These are phyloP conservation scores for Colaptes auratus DNA, from an alignment of 2,113 vertebrate genomes.

Conservation along the genomic window DNA sequence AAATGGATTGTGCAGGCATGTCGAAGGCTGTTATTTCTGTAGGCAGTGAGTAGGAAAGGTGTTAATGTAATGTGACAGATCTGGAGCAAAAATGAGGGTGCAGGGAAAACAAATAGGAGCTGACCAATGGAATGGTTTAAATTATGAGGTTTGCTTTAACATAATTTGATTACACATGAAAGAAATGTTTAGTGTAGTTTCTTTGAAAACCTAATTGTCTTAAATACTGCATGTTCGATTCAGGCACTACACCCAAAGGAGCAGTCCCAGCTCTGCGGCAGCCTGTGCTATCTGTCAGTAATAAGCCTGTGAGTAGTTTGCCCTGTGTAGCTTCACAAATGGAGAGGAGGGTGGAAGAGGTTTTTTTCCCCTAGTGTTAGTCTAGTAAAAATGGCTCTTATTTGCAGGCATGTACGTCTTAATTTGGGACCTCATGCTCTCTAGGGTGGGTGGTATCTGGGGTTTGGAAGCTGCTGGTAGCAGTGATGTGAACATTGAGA, in stretches of 20 bases:
- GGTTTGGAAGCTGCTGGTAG: neutral
- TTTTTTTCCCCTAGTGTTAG: neutral
- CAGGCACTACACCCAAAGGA: neutral
- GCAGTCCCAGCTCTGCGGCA: neutral
- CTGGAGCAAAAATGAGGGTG: slow-evolving; percentile 93
- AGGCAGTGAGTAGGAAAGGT: slow-evolving; percentile 89
- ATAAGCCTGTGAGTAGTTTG: neutral
- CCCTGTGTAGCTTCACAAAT: neutral
- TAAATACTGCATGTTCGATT: slow-evolving; percentile 28
- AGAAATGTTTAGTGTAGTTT: slow-evolving; percentile 66
- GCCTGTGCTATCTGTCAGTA: neutral
- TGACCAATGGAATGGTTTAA: slow-evolving; percentile 61
- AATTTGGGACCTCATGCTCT: neutral
- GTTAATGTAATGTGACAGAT: slow-evolving; percentile 97
- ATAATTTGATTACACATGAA: slow-evolving; percentile 71
- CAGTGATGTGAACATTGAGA: neutral
- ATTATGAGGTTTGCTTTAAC: slow-evolving; percentile 69
- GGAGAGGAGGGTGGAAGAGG: neutral
- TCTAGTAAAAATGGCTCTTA: neutral
- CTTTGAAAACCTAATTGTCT: slow-evolving; percentile 66
- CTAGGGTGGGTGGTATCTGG: neutral
- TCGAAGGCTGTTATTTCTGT: slow-evolving; percentile 94
- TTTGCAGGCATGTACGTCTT: neutral
- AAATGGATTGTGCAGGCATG: slow-evolving; percentile 89
- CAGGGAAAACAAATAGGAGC: slow-evolving; percentile 78